Conservation (phyloP, 2,113 vertebrate species). For the Tachysurus fulvidraco region DNA sequence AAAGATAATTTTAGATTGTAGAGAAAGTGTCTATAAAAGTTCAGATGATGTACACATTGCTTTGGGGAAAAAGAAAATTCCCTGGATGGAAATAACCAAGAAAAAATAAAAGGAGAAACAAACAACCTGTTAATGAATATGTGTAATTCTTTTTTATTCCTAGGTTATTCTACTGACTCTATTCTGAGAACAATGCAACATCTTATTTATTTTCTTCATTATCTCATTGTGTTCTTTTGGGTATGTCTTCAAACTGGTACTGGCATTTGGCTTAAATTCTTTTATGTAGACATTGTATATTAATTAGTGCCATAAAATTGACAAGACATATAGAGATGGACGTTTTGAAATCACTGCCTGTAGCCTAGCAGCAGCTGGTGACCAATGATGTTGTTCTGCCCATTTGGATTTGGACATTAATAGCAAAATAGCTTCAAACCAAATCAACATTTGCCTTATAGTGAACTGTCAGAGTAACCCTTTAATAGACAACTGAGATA, state of each 20-base stretch:
- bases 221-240: background rate
- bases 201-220: background rate
- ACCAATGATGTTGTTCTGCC: background rate
- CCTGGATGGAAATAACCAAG: conserved; percentile 38
- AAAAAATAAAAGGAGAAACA: conserved; percentile 60
- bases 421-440: background rate
- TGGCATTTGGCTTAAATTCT: background rate
- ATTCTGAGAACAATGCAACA: background rate
- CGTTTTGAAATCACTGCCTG: background rate
- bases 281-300: background rate
- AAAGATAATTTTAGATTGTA: conserved; percentile 22
- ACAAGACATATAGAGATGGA: background rate
- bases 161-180: background rate
- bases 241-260: background rate
- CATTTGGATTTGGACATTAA: background rate
- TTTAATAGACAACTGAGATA: background rate
- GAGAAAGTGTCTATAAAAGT: conserved; percentile 3
- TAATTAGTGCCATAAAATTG: background rate
- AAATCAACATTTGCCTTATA: background rate
- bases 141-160: background rate
- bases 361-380: background rate
- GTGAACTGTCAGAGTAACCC: background rate
- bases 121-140: background rate
- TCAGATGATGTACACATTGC: conserved; percentile 5
- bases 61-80: background rate